These are phyloP conservation scores for Drosophila demipolita DNA, from an alignment of 2,888 invertebrate genomes.

Conservation along the genomic window DNA sequence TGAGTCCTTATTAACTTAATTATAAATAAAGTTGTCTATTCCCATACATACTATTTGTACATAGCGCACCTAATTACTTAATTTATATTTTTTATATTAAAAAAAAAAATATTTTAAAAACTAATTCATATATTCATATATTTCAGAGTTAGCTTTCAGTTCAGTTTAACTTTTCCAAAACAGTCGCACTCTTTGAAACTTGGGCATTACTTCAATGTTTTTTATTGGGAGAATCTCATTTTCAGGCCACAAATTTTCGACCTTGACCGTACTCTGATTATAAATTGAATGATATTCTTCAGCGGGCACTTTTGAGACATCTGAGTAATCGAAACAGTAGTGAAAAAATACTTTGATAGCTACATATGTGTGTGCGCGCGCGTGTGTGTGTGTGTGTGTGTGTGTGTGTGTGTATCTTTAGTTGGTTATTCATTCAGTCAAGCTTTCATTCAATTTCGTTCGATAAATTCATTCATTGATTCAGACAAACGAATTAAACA, in stretches of 20 bases:
- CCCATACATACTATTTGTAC: background rate
- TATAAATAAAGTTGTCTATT: background rate
- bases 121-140: background rate
- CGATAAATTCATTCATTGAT: slow-evolving; percentile 42
- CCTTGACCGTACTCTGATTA: background rate
- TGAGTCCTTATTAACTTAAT: background rate
- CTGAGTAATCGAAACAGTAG: background rate
- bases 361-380: background rate
- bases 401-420: background rate
- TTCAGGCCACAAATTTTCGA: background rate
- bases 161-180: background rate
- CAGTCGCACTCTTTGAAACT: background rate
- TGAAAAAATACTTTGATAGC: background rate
- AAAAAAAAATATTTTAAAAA: background rate
- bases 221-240: background rate
- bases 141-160: background rate
- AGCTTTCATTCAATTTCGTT: slow-evolving; percentile 33
- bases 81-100: background rate
- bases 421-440: slow-evolving; percentile 19
- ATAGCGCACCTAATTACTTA: background rate
- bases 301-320: slow-evolving; percentile 22
- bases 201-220: background rate
- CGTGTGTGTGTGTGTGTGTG: background rate
- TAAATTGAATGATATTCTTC: slow-evolving; percentile 7
- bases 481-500: slow-evolving; percentile 18